These are phyloP conservation scores for Anser cygnoides DNA, from an alignment of 2,113 vertebrate genomes.

Conservation along the genomic window DNA sequence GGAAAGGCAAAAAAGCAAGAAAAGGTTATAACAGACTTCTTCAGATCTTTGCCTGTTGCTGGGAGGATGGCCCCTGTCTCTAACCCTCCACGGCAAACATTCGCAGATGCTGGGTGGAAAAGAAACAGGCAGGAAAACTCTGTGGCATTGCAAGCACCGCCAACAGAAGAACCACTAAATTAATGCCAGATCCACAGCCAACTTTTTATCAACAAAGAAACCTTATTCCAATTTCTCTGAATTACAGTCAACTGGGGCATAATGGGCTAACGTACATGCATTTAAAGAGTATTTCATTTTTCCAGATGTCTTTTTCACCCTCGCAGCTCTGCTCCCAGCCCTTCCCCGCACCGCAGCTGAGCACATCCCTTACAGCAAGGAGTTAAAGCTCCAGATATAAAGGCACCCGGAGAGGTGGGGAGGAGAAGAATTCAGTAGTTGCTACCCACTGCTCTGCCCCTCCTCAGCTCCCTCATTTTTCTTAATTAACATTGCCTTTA, in stretches of 20 bases:
- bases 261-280: fast-evolving
- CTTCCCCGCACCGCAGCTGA: not conserved
- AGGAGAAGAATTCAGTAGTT: not conserved
- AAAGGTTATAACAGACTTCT: not conserved
- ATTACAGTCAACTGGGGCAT: not conserved
- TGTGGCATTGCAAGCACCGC: not conserved
- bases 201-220: not conserved
- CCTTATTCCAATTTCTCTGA: not conserved
- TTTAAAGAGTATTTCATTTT: not conserved
- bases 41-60: not conserved
- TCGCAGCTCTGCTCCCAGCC: not conserved
- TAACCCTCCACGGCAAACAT: not conserved
- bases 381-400: not conserved
- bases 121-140: not conserved
- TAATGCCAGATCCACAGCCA: not conserved
- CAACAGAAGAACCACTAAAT: not conserved
- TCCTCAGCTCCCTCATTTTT: not conserved
- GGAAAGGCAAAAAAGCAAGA: not conserved
- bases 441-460: not conserved
- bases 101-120: not conserved
- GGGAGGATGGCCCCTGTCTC: not conserved
- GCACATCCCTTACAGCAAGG: not conserved
- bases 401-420: not conserved
- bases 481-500: constrained; percentile 1
- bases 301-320: not conserved